Evolutionary conservation across 2,888 invertebrate species (phyloP), one percentile per base, ranked within the genome.

Genomic region (Macrosoma leucophasiata): DNA sequence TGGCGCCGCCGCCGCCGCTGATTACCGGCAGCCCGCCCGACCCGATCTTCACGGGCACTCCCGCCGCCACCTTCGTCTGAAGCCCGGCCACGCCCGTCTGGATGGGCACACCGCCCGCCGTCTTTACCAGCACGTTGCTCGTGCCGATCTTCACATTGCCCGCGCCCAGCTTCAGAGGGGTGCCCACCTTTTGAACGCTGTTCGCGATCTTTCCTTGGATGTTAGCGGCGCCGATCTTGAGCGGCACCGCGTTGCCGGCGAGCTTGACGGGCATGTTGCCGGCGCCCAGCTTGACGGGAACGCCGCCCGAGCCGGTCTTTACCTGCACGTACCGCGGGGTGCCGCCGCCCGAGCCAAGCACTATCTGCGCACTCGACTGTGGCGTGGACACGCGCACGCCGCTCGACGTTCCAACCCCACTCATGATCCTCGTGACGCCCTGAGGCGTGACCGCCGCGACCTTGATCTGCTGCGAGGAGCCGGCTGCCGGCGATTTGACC

Each of bases 111-210:
- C 82, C 81, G 1, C 77, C 68, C 8, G 79, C 71, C 0, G 79
- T 72, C 47, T 84, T 84, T 3, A 84, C 77, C 1, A 82, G 59
- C 10, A 84, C 78, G 47, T 84, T 84, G 44, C 84, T 72, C 0
- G 81, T 68, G 23, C 79, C 77, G 8, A 85, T 78, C 52, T 85
- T 85, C 3, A 85, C 77, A 41, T 81, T 84, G 11, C 82, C 74
- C 1, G 74, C 58, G n/a, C 79, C 69, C 1, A 84, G 52, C 46
- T 84, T 85, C 4, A 85, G 57, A 1, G 82, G 81, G 0, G 61
- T 49, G n/a, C 65, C 58, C 4, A 81, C 65, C 43, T 84, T 84
- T 41, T 79, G 77, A 11, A 78, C 48, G 28, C 65, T 68, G 42
- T 71, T 71, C 1, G 70, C 46, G 25, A 78, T 60, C 43, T 81